These are phyloP conservation scores for Anolis carolinensis DNA, from an alignment of 2,113 vertebrate species.

Conservation along the genomic window DNA sequence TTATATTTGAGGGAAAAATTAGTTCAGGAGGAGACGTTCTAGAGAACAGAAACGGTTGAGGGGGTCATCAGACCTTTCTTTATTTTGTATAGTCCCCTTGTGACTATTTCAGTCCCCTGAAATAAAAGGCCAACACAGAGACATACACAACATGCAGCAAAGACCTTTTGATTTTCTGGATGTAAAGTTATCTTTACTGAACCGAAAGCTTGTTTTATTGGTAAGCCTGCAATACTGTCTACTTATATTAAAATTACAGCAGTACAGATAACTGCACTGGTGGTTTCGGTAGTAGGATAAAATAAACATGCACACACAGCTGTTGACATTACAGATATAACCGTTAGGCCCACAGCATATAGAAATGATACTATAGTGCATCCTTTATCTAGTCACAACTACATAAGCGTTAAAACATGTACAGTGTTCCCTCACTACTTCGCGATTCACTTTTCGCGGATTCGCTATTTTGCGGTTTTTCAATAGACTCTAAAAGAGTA, in stretches of 20 bases:
- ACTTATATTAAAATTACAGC: background rate
- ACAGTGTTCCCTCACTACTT: no score
- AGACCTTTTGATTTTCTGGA: background rate
- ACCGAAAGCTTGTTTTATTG: background rate
- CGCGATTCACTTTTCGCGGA: no score
- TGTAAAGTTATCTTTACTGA: background rate
- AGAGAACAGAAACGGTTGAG: background rate
- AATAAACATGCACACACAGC: no score
- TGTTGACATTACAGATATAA: no score
- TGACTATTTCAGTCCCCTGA: no score
- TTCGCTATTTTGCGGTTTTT: no score
- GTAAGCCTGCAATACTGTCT: background rate
- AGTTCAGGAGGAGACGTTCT: background rate
- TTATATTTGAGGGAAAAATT: background rate
- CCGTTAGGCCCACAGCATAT: no score
- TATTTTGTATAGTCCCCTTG: background rate
- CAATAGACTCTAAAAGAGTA: no score
- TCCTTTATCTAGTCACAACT: no score
- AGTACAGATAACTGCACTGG: background rate
- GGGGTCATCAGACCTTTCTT: background rate
- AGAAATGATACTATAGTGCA: no score
- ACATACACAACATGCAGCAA: background rate
- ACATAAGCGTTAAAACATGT: no score
- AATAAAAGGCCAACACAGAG: background rate
- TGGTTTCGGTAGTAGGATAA: no score